A percentile compares a stretch with the other conserved stretches of the same genome.
phyloP scores from a whole-genome alignment of 2,113 vertebrate genomes.

The Procavia capensis region DNA sequence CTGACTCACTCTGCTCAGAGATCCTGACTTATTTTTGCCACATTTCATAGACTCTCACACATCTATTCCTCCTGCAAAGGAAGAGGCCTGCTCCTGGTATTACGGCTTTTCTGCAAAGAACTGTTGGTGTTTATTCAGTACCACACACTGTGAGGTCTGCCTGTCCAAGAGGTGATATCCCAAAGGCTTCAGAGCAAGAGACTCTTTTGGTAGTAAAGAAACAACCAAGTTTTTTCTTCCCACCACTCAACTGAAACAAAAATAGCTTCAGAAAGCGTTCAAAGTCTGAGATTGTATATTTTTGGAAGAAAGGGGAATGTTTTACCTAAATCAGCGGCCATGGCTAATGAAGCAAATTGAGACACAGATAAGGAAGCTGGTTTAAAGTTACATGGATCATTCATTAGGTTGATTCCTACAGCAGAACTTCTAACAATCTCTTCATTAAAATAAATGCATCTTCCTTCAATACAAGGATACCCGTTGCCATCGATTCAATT shows the following conservation, averaged over 20 bases:
- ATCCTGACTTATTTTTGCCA: background rate
- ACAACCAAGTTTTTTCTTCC: background rate
- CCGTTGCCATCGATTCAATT: too few relatives aligned
- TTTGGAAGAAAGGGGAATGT: background rate
- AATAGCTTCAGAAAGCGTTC: constrained; percentile 46
- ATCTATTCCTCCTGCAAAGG: accelerated
- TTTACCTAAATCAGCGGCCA: background rate
- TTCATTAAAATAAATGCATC: accelerated
- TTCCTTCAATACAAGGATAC: background rate
- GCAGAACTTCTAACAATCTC: background rate
- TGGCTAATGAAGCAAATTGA: background rate
- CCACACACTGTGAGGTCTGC: accelerated
- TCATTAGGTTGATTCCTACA: background rate
- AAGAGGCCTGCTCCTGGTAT: accelerated
- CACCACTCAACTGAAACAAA: constrained; percentile 30
- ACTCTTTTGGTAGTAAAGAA: constrained; percentile 53
- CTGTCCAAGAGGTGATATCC: background rate
- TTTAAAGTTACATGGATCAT: background rate
- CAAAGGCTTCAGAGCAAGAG: background rate
- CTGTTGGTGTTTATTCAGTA: background rate
- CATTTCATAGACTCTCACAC: accelerated
- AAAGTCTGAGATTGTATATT: background rate
- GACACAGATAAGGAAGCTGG: background rate
- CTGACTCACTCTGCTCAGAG: accelerated
- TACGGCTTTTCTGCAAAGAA: background rate